These are phyloP conservation scores for Polypterus bichir DNA, from an alignment of 2,113 vertebrate genomes.

Conservation along the genomic window DNA sequence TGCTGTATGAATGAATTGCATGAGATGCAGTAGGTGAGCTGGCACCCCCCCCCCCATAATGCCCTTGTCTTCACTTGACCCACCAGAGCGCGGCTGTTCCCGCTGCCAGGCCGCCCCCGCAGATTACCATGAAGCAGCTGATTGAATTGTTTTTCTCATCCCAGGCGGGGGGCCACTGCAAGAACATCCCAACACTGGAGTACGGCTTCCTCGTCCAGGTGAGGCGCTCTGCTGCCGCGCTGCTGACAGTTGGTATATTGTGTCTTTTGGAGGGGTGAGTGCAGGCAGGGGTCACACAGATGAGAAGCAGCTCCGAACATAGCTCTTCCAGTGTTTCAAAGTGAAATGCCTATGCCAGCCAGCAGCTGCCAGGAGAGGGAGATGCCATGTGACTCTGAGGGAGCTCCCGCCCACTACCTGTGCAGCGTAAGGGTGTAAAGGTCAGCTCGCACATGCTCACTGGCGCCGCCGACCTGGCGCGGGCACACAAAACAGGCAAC, in stretches of 20 bases:
- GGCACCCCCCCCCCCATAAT: slow-evolving; percentile 51
- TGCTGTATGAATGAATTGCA: slow-evolving; percentile 23
- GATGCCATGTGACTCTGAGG: no score
- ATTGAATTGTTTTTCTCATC: slow-evolving; percentile 64
- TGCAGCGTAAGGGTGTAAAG: no score
- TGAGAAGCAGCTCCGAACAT: not conserved
- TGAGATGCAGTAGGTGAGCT: not conserved
- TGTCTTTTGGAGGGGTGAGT: no score
- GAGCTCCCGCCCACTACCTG: no score
- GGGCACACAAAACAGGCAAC: no score
- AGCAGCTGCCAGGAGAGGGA: no score
- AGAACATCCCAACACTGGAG: slow-evolving; percentile 93
- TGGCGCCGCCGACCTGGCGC: no score
- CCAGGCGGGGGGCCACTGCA: slow-evolving; percentile 94
- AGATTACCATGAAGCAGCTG: slow-evolving; percentile 73
- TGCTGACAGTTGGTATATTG: not conserved
- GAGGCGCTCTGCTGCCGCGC: slow-evolving; percentile 13
- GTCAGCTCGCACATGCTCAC: no score
- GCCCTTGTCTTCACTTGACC: slow-evolving; percentile 62
- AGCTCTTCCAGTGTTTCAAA: not conserved
- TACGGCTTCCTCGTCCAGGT: slow-evolving; percentile 97
- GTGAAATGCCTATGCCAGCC: not conserved
- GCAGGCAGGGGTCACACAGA: no score
- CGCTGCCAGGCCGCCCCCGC: slow-evolving; percentile 62
- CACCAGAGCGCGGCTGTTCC: slow-evolving; percentile 68